These are phyloP conservation scores for Agrotis ipsilon DNA, from an alignment of 2,888 invertebrate genomes.

Conservation along the genomic window DNA sequence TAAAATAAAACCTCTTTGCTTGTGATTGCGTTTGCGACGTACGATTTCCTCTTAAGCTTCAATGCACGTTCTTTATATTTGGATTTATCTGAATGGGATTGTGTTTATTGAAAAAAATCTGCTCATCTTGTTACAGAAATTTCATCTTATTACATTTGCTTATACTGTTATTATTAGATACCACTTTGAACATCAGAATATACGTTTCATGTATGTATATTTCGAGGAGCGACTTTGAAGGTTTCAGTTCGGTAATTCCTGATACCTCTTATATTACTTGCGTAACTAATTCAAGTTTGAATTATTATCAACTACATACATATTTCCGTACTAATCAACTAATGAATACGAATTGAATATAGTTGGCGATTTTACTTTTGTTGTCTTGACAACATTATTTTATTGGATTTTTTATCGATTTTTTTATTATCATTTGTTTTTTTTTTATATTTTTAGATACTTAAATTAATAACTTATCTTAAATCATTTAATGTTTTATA, in stretches of 20 bases:
- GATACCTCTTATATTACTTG: background rate
- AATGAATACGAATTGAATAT: background rate
- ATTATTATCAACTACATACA: background rate
- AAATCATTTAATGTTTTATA: too few species aligned
- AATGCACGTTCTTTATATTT: constrained; percentile 46
- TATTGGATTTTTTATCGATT: too few species aligned
- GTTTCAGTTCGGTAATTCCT: background rate
- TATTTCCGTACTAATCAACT: background rate
- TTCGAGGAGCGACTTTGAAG: background rate
- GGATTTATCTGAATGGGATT: constrained; percentile 42
- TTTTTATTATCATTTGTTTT: too few species aligned
- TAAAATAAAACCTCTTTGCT: constrained; percentile 43
- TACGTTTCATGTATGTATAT: background rate
- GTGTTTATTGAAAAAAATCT: constrained; percentile 47
- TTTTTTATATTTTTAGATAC: too few species aligned
- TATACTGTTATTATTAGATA: constrained; percentile 15
- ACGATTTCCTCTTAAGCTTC: constrained; percentile 51
- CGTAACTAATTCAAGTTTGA: background rate
- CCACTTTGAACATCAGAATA: constrained; percentile 10
- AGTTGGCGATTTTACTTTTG: background rate
- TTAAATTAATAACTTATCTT: too few species aligned
- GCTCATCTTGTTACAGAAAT: constrained; percentile 23
- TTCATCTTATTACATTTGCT: constrained; percentile 9
- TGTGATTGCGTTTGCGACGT: constrained; percentile 46
- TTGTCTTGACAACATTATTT: background rate